These are phyloP conservation scores for Antheraea assamensis DNA, from an alignment of 2,888 invertebrate genomes.

Conservation along the genomic window DNA sequence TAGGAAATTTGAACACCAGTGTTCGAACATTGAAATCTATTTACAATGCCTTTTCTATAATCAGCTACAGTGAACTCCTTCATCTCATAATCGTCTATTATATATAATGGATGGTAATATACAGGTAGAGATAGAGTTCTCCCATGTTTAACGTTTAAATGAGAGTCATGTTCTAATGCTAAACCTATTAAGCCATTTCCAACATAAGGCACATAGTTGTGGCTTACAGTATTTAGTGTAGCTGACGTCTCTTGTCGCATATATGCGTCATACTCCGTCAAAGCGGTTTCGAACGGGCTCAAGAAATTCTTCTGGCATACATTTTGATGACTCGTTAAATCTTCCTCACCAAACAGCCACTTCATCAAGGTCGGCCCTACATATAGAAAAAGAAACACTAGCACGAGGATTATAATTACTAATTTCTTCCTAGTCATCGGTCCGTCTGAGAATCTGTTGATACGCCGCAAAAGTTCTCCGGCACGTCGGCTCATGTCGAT, in stretches of 20 bases:
- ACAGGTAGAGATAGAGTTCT: conserved; percentile 85
- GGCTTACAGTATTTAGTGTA: conserved; percentile 73
- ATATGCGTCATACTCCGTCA: conserved; percentile 86
- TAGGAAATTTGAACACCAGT: conserved; percentile 84
- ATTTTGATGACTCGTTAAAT: conserved; percentile 75
- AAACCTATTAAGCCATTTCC: conserved; percentile 89
- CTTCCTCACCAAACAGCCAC: conserved; percentile 81
- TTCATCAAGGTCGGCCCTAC: conserved; percentile 84
- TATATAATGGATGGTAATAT: conserved; percentile 85
- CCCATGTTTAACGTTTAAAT: conserved; percentile 85
- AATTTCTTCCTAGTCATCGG: conserved; percentile 77
- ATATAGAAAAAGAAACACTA: conserved; percentile 84
- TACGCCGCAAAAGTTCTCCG: conserved; percentile 70
- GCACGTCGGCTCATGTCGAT: conserved; percentile 72
- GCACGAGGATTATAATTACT: conserved; percentile 75
- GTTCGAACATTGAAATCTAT: conserved; percentile 86
- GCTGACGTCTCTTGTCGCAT: conserved; percentile 82
- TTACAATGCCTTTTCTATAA: conserved; percentile 85
- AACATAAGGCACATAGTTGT: conserved; percentile 86
- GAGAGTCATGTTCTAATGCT: conserved; percentile 83
- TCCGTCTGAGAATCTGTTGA: conserved; percentile 73
- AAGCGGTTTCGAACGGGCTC: conserved; percentile 82
- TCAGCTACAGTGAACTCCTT: conserved; percentile 87
- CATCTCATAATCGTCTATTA: conserved; percentile 78
- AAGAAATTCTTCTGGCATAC: conserved; percentile 86